Evolutionary conservation across 2,888 invertebrate species (phyloP), one percentile per base, ranked within the genome.

Genomic region (Cosmorhoe ocellata): DNA sequence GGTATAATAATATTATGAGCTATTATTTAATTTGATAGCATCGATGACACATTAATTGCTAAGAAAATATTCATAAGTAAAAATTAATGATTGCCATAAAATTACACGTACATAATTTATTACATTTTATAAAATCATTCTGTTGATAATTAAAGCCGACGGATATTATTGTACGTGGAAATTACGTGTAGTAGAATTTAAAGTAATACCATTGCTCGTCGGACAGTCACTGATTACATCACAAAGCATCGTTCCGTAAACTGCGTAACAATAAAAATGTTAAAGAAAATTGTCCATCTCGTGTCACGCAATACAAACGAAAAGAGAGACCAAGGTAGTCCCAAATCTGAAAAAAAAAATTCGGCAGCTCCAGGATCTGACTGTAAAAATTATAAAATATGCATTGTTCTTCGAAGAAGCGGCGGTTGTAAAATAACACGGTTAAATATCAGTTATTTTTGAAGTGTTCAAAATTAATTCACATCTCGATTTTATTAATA

Each of bases 181-280:
- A 42, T 47, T 53, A 45, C 46, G 46, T 59, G 18, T 11, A 46
- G 45, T 56, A 33, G 40, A 48, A 38, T 45, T 37, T 37, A 26
- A 24, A 5, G 14, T 7, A 22, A 10, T 34, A 34, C 4, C 6
- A 0, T 5, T 33, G 4, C 24, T 40, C 31, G 18, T 42, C 51
- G 54, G 38, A 54, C 52, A 33, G 51, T 61, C 61, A 56, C 56
- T 56, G 58, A 61, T 59, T 41, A 32, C 6, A 28, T 43, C 18
- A 30, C 12, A 24, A 12, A 12, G 12, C 1, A 7, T 13, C 0
- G n/a, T 26, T 32, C 26, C 28, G 4, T 18, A 30, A 14, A 36
- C 30, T 44, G 45, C 32, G 22, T 26, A 22, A 13, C 11, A 4
- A n/a, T 9, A 30, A 44, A 11, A 11, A 24, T 24, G 7, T 7